Percentiles rank a stretch among this genome's conserved stretches.
phyloP scores from a whole-genome alignment of 2,797 vertebrate species.

The Galaxias olidus region DNA sequence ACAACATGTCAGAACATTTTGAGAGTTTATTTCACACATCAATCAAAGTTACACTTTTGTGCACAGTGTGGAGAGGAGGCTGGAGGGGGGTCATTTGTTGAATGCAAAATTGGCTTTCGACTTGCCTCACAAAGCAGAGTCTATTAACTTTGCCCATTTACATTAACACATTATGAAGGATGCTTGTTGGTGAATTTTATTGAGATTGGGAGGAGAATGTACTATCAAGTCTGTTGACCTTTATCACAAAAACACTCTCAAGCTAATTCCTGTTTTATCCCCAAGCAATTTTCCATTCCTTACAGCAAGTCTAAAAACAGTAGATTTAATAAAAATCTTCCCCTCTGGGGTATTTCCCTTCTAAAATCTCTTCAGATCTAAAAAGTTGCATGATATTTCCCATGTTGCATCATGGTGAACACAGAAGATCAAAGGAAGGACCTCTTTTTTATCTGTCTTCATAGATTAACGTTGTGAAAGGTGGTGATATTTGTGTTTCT shows the following conservation, averaged over 20 bases:
- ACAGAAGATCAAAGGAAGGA: slow-evolving; percentile 62
- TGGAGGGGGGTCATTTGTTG: slow-evolving; percentile 1
- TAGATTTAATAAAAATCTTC: slow-evolving; percentile 58
- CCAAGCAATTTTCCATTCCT: slow-evolving; percentile 32
- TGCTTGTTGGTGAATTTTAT: slow-evolving; percentile 18
- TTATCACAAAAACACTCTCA: too few relatives aligned
- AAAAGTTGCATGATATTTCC: slow-evolving; percentile 61
- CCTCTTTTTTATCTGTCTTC: slow-evolving; percentile 46
- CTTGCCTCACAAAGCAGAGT: neutral
- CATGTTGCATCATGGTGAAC: slow-evolving; percentile 69
- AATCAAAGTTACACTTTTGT: slow-evolving; percentile 30
- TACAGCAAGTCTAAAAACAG: slow-evolving; percentile 47
- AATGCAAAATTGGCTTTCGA: too few relatives aligned
- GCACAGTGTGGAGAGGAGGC: slow-evolving; percentile 2
- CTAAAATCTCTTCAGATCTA: slow-evolving; percentile 62
- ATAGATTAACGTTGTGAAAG: slow-evolving; percentile 47
- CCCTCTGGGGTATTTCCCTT: slow-evolving; percentile 39
- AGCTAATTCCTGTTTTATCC: slow-evolving; percentile 4
- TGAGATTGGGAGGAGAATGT: slow-evolving; percentile 33
- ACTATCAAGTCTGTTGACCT: slow-evolving; percentile 28
- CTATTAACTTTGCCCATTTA: slow-evolving; percentile 23
- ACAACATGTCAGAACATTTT: slow-evolving; percentile 24
- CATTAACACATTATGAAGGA: neutral
- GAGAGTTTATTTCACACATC: slow-evolving; percentile 21
- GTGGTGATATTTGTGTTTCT: slow-evolving; percentile 43